Evolutionary conservation across 2,888 invertebrate genomes (phyloP).

Genomic region (Oxystoma pomonae): DNA sequence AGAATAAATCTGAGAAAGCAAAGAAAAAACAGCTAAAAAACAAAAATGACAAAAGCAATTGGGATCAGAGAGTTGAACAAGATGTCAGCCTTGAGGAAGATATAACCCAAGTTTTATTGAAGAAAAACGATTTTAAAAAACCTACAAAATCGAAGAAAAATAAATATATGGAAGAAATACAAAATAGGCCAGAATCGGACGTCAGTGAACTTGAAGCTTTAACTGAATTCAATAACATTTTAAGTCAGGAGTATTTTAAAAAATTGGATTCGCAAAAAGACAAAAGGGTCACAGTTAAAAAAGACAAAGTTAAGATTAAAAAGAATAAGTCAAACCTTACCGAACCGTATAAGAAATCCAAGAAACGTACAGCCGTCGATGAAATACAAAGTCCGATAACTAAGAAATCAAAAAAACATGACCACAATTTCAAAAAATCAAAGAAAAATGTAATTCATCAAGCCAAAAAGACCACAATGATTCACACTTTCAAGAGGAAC

Average conservation of each 20-base stretch:
- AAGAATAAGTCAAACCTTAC: no score
- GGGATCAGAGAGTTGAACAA: conserved; percentile 4
- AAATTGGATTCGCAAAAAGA: conserved; percentile 4
- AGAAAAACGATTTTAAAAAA: background rate
- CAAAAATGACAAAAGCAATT: background rate
- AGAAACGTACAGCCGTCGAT: background rate
- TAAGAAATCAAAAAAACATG: no score
- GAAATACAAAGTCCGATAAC: conserved; percentile 2
- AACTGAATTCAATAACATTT: background rate
- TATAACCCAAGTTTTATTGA: background rate
- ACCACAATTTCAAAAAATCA: no score
- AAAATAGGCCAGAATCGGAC: background rate
- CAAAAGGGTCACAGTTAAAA: no score
- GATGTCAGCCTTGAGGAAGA: background rate
- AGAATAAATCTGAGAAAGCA: background rate
- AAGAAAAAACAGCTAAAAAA: background rate
- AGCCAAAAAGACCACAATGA: background rate
- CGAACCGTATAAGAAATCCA: background rate
- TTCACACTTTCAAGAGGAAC: background rate
- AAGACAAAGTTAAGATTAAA: background rate
- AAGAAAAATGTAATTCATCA: no score
- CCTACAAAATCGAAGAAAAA: background rate
- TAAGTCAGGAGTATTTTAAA: conserved; percentile 1
- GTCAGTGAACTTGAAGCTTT: background rate
- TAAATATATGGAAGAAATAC: no score